Percentiles rank a stretch among this genome's conserved stretches.
Conservation (phyloP, 2,888 invertebrate species). For the Odontocolon sp. region DNA sequence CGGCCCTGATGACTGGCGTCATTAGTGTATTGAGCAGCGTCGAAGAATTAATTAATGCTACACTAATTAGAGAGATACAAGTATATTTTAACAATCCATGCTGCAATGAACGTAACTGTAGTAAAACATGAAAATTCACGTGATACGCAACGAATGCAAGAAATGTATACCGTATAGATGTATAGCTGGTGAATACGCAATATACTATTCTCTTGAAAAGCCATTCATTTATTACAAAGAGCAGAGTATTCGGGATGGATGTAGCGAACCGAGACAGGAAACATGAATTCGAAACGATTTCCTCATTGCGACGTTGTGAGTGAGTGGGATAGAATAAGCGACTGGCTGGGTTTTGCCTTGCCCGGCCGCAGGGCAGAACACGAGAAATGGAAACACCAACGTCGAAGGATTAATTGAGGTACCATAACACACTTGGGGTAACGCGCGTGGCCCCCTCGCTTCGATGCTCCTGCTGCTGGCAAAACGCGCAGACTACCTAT, state of each 20-base stretch:
- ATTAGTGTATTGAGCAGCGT: no score
- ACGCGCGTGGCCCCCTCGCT: conserved; percentile 39
- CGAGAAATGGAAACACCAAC: conserved; percentile 58
- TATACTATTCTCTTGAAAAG: conserved; percentile 42
- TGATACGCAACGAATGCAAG: no score
- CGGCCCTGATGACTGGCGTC: no score
- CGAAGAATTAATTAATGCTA: no score
- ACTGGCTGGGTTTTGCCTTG: conserved; percentile 41
- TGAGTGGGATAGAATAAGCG: conserved; percentile 41
- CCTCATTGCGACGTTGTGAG: conserved; percentile 44
- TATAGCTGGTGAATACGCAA: no score
- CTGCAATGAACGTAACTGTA: no score
- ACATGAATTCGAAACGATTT: conserved; percentile 57
- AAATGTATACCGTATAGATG: no score
- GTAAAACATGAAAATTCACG: no score
- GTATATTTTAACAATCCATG: no score
- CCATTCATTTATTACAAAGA: conserved; percentile 52
- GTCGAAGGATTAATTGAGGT: conserved; percentile 60
- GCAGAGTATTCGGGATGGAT: conserved; percentile 16
- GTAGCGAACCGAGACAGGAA: conserved; percentile 53
- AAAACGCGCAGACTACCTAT: conserved; percentile 30
- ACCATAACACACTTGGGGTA: conserved; percentile 56
- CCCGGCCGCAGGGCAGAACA: conserved; percentile 44
- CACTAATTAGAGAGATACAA: no score
- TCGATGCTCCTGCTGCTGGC: conserved; percentile 25